Evolutionary conservation across 1,140 invertebrate species (phyloP), one percentile per base, ranked within the genome.

Genomic region (Bombus ignitus): DNA sequence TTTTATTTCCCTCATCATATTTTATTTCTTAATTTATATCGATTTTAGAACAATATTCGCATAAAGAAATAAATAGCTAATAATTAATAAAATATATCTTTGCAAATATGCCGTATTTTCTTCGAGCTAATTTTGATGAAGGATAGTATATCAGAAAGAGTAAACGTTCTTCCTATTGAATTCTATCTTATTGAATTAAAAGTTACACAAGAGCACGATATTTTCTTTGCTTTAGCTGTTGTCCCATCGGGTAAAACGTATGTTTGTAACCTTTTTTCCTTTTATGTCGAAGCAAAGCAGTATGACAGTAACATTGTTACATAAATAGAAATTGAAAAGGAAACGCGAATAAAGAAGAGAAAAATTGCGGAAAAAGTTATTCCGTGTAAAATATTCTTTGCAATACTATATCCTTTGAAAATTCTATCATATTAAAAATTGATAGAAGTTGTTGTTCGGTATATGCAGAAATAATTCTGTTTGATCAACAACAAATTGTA

Each of bases 171-270:
- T 35, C 8, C 35, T 22, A 68, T 37, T 68, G 18, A 68, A 68
- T 68, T 68, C 35, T 22, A 68, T 68, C 66, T 68, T 32, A 68
- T 35, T 68, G 66, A 68, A 68, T 68, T 37, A 68, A 68, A 68
- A 68, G 9, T 68, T 68, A 68, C 32, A 37, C 66, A 10, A 68
- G 9, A 35, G 65, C 15, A 18, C 32, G 65, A 35, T 66, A 66
- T 32, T 68, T 37, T 37, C 32, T 68, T 35, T 68, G 66, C 66
- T 68, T 37, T 68, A 35, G 2, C 32, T 35, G 18, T 68, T 37
- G 32, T 37, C 35, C 32, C 32, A 68, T 68, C 32, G 18, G 32
- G 35, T 68, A 37, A 68, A 68, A 68, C 35, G 66, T 10, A 25
- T 35, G 66, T 68, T 35, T 68, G 32, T 68, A 68, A 68, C 22